Conservation (phyloP, 2,888 invertebrate genomes). For the Xanthia icteritia region DNA sequence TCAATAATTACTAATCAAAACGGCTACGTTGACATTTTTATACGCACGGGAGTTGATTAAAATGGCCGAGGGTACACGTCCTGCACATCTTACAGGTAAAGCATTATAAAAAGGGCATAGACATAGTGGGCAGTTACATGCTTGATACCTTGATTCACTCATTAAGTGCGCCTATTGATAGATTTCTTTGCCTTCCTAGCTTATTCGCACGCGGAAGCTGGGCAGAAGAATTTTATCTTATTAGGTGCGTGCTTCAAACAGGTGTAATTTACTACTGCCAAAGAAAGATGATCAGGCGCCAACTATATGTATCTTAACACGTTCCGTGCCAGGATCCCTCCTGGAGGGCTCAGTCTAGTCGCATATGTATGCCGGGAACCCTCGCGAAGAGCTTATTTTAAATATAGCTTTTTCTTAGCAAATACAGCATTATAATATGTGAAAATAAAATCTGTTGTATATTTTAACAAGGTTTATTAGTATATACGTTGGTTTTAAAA, state of each 20-base stretch:
- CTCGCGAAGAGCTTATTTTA: too few species aligned
- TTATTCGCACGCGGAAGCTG: conserved; percentile 33
- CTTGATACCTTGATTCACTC: conserved; percentile 50
- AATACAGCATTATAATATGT: too few species aligned
- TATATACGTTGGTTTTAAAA: too few species aligned
- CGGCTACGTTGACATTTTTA: conserved; percentile 65
- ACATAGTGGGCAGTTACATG: conserved; percentile 12
- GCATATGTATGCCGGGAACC: too few species aligned
- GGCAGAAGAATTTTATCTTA: conserved; percentile 27
- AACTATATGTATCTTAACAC: background rate
- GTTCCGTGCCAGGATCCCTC: too few species aligned
- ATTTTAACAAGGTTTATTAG: too few species aligned
- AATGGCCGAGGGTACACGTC: conserved; percentile 25
- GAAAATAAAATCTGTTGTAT: too few species aligned
- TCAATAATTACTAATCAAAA: conserved; percentile 60
- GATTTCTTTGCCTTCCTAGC: conserved; percentile 40
- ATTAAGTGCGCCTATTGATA: conserved; percentile 43
- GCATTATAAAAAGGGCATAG: conserved; percentile 45
- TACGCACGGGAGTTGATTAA: conserved; percentile 53
- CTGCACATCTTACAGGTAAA: conserved; percentile 20
- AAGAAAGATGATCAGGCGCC: conserved; percentile 19
- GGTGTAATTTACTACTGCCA: conserved; percentile 29
- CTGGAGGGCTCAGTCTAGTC: too few species aligned
- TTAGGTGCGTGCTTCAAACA: conserved; percentile 12
- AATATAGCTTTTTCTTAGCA: too few species aligned